Conservation (phyloP, 2,797 vertebrate genomes). For the Lepilemur ruficaudatus region DNA sequence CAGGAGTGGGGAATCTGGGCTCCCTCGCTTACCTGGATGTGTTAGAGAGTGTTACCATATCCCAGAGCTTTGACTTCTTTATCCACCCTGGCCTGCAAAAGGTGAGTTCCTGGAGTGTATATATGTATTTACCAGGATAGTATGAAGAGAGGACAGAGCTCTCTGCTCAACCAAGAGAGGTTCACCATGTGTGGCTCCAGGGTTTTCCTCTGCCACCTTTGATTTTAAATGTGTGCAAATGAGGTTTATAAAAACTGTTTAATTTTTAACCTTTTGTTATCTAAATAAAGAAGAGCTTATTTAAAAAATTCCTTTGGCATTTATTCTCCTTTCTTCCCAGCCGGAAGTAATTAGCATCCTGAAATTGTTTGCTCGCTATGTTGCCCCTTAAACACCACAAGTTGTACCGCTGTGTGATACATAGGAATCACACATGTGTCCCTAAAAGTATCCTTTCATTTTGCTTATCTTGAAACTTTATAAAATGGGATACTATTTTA, state of each 20-base stretch:
- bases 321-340: neutral
- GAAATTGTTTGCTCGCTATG: neutral
- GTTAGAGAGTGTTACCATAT: neutral
- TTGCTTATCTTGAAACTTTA: neutral
- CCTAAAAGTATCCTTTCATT: conserved; percentile 19
- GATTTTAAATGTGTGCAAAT: conserved; percentile 36
- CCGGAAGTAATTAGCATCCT: neutral
- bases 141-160: neutral
- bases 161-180: neutral
- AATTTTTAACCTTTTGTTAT: conserved; percentile 37
- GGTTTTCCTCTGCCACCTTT: neutral
- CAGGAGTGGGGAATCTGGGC: neutral
- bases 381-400: neutral
- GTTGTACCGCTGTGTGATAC: neutral
- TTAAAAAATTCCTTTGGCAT: neutral
- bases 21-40: neutral
- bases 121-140: neutral
- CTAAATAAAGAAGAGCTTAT: conserved; percentile 52
- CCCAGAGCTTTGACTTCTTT: neutral
- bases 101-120: neutral
- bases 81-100: neutral
- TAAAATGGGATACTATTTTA: neutral
- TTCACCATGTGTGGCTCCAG: neutral
- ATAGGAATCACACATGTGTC: neutral
- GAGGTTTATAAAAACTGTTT: neutral